A percentile compares a stretch with the other conserved stretches of the same genome.
phyloP scores from a whole-genome alignment of 2,888 invertebrate genomes.

The Hyalella azteca region DNA sequence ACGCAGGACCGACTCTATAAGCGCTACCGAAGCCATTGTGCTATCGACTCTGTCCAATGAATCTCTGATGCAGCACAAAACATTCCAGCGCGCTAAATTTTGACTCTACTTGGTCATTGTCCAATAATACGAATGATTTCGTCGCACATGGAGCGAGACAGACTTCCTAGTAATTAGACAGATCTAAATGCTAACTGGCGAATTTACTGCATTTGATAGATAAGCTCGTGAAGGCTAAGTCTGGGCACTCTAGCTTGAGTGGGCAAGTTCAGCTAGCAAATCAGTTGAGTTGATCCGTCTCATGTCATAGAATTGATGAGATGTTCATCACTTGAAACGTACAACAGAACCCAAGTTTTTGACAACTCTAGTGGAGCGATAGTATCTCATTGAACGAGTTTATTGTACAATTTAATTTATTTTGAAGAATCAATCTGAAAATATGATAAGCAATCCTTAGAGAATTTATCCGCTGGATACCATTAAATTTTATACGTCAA shows the following conservation, averaged over 20 bases:
- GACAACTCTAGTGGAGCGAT: too few species aligned
- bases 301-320: too few species aligned
- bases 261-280: neutral
- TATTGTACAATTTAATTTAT: too few species aligned
- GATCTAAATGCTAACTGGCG: constrained; percentile 9
- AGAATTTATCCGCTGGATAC: too few species aligned
- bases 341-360: too few species aligned
- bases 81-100: constrained; percentile 6
- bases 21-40: constrained; percentile 34
- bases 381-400: too few species aligned
- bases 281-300: too few species aligned
- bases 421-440: too few species aligned
- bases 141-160: neutral
- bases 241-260: neutral
- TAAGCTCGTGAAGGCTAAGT: constrained; percentile 16
- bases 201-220: neutral
- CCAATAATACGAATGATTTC: constrained; percentile 1
- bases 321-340: too few species aligned
- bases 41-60: constrained; percentile 16
- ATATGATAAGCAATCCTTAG: too few species aligned
- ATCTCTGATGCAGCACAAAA: constrained; percentile 13
- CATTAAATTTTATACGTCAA: too few species aligned
- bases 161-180: constrained; percentile 20
- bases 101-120: neutral
- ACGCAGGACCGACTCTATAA: constrained; percentile 9